Percentiles rank a stretch among this genome's conserved stretches.
Evolutionary conservation across 2,113 vertebrate genomes (phyloP).

Genomic region (Hippoglossus stenolepis): DNA sequence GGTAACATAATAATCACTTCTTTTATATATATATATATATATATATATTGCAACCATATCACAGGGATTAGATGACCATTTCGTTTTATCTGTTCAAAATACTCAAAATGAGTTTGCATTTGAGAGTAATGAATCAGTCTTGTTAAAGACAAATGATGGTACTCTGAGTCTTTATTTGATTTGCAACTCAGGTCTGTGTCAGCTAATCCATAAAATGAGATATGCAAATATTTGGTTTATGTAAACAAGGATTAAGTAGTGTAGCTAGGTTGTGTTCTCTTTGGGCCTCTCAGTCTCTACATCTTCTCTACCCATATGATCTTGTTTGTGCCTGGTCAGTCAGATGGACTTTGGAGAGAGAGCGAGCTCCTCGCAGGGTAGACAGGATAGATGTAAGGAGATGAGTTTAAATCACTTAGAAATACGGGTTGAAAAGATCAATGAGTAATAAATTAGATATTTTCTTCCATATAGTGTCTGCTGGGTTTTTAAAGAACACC

Average conservation of each 20-base stretch:
- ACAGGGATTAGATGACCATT: not conserved
- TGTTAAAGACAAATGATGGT: not conserved
- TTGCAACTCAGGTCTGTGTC: constrained; percentile 4
- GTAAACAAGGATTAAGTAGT: constrained; percentile 53
- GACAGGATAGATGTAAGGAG: too few relatives aligned
- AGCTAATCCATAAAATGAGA: constrained; percentile 45
- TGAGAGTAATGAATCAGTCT: not conserved
- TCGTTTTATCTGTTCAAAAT: constrained; percentile 1
- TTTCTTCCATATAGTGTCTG: too few relatives aligned
- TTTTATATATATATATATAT: not conserved
- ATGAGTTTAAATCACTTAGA: too few relatives aligned
- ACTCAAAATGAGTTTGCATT: not conserved
- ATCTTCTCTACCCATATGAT: too few relatives aligned
- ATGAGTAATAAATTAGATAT: too few relatives aligned
- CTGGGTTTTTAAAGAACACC: too few relatives aligned
- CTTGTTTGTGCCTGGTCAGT: too few relatives aligned
- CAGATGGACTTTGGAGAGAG: too few relatives aligned
- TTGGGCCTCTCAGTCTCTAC: too few relatives aligned
- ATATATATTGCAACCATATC: not conserved
- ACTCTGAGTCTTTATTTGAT: not conserved
- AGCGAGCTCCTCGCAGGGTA: too few relatives aligned
- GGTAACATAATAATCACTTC: constrained; percentile 58
- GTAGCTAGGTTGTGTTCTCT: not conserved
- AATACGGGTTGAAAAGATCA: too few relatives aligned
- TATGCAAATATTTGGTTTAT: constrained; percentile 61